phyloP scores from a whole-genome alignment of 2,113 vertebrate species.

The Puffinus mauretanicus region DNA sequence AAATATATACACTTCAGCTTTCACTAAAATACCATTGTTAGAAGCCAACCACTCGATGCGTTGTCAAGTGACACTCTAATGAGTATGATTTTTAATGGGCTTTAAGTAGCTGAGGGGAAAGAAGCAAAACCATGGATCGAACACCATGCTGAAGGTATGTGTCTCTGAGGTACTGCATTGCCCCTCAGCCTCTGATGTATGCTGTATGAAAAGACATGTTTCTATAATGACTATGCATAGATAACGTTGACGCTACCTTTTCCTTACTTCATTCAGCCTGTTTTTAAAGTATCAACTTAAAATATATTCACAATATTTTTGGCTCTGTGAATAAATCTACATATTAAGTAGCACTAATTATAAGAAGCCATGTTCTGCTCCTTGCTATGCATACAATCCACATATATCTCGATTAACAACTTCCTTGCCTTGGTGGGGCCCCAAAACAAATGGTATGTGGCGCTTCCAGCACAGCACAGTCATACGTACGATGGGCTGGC shows the following conservation, averaged over 20 bases:
- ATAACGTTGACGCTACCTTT: not conserved
- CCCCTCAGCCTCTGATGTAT: not conserved
- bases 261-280: not conserved
- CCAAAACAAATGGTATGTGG: not conserved
- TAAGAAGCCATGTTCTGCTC: not conserved
- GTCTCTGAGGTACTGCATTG: not conserved
- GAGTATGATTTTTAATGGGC: not conserved
- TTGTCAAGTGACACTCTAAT: not conserved
- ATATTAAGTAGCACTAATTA: not conserved
- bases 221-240: not conserved
- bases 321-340: not conserved
- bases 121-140: not conserved
- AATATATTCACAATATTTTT: not conserved
- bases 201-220: not conserved
- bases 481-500: not conserved
- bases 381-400: not conserved
- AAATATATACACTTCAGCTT: constrained; percentile 7
- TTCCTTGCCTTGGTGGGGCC: not conserved
- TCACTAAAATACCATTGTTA: not conserved
- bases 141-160: not conserved
- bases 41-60: constrained; percentile 2
- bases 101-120: constrained; percentile 2
- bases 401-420: not conserved
- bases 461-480: not conserved
- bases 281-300: not conserved